Percentiles rank a stretch among this genome's conserved stretches.
phyloP scores from a whole-genome alignment of 2,113 vertebrate species.

The Cyanistes caeruleus region DNA sequence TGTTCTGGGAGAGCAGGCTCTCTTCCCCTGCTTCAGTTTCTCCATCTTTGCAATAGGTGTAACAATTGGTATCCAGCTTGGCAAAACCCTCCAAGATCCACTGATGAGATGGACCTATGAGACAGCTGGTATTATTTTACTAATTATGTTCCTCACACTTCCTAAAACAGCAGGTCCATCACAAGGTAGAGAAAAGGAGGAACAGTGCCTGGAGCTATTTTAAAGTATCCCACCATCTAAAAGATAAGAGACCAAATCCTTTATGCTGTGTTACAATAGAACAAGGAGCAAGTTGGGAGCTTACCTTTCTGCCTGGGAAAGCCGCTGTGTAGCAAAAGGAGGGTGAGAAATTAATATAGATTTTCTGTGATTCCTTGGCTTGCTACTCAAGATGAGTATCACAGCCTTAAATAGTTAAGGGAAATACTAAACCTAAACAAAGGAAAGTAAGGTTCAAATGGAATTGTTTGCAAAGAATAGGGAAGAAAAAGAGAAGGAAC shows the following conservation, averaged over 20 bases:
- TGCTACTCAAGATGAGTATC: constrained; percentile 27
- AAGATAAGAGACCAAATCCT: neutral
- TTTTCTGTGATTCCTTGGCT: constrained; percentile 60
- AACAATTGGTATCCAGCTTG: neutral
- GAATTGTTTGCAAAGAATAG: constrained; percentile 37
- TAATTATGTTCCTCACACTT: neutral
- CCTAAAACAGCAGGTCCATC: neutral
- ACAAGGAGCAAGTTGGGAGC: neutral
- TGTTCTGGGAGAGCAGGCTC: neutral
- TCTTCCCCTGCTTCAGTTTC: neutral
- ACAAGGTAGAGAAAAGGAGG: neutral
- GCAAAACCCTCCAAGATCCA: neutral
- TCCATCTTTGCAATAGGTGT: neutral
- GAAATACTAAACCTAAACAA: constrained; percentile 51
- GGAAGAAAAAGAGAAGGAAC: constrained; percentile 15
- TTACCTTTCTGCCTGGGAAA: neutral
- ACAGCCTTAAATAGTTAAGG: constrained; percentile 40
- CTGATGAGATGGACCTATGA: neutral
- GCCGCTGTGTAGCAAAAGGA: neutral
- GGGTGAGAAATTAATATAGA: neutral
- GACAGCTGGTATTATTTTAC: neutral
- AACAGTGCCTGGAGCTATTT: neutral
- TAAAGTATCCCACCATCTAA: neutral
- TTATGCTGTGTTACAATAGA: neutral
- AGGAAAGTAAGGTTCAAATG: neutral